Evolutionary conservation across 1,140 invertebrate genomes (phyloP), one percentile per base, ranked within the genome.

Genomic region (Saccostrea cuccullata): DNA sequence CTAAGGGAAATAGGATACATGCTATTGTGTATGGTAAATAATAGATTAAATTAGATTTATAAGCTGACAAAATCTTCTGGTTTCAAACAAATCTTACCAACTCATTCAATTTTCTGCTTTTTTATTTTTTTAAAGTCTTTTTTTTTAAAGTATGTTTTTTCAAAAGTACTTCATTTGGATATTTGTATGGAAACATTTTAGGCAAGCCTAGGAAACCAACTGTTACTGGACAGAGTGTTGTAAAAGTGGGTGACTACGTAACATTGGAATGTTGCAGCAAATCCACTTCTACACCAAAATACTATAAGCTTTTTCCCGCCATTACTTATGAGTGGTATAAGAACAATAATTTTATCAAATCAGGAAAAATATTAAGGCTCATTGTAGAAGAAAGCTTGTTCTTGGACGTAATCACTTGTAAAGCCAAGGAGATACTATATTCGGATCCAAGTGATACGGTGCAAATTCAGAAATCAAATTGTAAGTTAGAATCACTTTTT

Each of bases 321-420:
- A 77, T 77, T 26, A 77, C 70, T 15, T 77, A 77, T 26, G 26
- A 77, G 11, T 77, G 70, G 70, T 77, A 30, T 26, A 77, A 30
- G 26, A 77, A 77, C 70, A 30, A 17, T 26, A 77, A 30, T 77
- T 77, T 15, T 17, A 77, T 77, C 11, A 26, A 15, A 77, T 77
- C 70, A 77, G 70, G 70, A 30, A 77, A 77, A 26, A 77, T 77
- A 77, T 30, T 77, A 30, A 77, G 70, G 26, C 26, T 77, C 13
- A 11, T 15, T 11, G 70, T 77, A 30, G 70, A 36, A 0, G 26
- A 77, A 36, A 36, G 30, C 15, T 12, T 77, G 12, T 77, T 30
- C 30, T 30, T 11, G 26, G 70, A 77, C 30, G 15, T 30, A 3
- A 77, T 77, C 4, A 77, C 26, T 30, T 77, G 70, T 30, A 23